Evolutionary conservation across 2,113 vertebrate species (phyloP), one percentile per base, ranked within the genome.

Genomic region (Otus sunia): DNA sequence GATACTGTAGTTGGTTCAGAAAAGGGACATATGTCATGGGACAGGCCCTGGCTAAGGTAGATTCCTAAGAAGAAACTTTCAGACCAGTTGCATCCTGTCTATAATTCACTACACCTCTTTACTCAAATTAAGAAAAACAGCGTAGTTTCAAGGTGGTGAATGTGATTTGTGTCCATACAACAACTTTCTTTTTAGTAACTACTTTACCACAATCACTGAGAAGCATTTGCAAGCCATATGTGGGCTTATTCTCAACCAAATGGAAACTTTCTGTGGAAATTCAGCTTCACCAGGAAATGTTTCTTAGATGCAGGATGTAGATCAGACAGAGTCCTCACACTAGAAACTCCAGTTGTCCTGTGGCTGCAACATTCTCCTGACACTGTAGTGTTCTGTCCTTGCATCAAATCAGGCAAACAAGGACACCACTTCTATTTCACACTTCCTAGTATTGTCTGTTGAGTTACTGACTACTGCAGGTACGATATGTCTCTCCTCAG

Each of bases 271-370:
- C 66, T 69, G 50, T 56, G 67, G 81, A 94, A 90, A 79, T 56
- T 74, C 62, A 75, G 1, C 39, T 53, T 86, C 0, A 0, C 14
- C 56, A 29, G 68, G 73, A 94, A 96, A 94, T 47, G 32, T 55
- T 89, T 81, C 53, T 94, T 86, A 67, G 67, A 86, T 52, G 45
- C 72, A 96, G 91, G 93, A 95, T 85, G 62, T 85, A 94, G 92
- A 81, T 59, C 88, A 96, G 94, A 92, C 86, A 88, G 75, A 74
- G 47, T 55, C 29, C 55, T 89, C 30, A 52, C 1, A 3, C 56
- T 82, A 81, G 72, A 85, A 92, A 67, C 21, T 55, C 26, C 72
- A 58, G 23, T 69, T 82, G 36, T 90, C 36, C 53, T 50, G 10
- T 25, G n/a, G 52, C 63, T 77, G 52, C 52, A 88, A 30, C 60